These are phyloP conservation scores for Pseudorhiza aurosa DNA, from an alignment of 30 jellyfish, hydroid and myxozoan genomes.

Conservation along the genomic window DNA sequence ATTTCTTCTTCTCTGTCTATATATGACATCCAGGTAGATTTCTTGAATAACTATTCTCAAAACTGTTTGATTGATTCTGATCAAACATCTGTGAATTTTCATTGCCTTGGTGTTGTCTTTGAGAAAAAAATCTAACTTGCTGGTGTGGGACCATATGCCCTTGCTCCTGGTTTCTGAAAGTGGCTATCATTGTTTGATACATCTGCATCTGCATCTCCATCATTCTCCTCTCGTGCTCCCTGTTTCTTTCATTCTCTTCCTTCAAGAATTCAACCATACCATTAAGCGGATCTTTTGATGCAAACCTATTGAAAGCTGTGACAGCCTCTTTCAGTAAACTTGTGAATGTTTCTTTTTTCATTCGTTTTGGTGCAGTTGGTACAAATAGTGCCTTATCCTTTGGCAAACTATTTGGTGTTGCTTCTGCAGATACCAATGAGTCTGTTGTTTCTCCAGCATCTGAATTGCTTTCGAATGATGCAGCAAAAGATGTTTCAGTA, in stretches of 20 bases:
- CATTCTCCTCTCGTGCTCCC: slow-evolving; percentile 33
- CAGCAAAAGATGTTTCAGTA: too few species aligned
- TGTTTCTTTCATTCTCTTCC: slow-evolving; percentile 43
- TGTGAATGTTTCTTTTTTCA: slow-evolving; percentile 12
- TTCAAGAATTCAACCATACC: slow-evolving; percentile 13
- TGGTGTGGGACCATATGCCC: slow-evolving; percentile 43
- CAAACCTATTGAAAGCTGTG: slow-evolving; percentile 32
- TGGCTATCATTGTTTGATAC: slow-evolving; percentile 41
- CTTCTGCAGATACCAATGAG: slow-evolving; percentile 7
- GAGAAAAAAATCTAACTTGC: slow-evolving; percentile 10
- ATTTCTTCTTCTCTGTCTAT: slow-evolving; percentile 6
- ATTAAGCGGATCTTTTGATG: slow-evolving; percentile 22
- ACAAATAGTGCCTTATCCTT: not conserved
- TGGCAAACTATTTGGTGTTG: slow-evolving; percentile 23
- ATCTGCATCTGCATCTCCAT: slow-evolving; percentile 55
- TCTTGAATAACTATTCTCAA: slow-evolving; percentile 28
- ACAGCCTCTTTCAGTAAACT: slow-evolving; percentile 49
- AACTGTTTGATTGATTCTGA: slow-evolving; percentile 21
- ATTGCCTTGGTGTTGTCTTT: slow-evolving; percentile 27
- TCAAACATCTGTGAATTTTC: not conserved
- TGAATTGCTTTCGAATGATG: not conserved
- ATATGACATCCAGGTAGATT: slow-evolving; percentile 37
- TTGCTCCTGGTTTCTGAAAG: slow-evolving; percentile 35
- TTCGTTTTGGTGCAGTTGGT: slow-evolving; percentile 32
- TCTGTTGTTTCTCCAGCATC: slow-evolving; percentile 3